Base-by-base conservation (phyloP, 2,113 vertebrate species). In the Bombycilla garrulus region DNA sequence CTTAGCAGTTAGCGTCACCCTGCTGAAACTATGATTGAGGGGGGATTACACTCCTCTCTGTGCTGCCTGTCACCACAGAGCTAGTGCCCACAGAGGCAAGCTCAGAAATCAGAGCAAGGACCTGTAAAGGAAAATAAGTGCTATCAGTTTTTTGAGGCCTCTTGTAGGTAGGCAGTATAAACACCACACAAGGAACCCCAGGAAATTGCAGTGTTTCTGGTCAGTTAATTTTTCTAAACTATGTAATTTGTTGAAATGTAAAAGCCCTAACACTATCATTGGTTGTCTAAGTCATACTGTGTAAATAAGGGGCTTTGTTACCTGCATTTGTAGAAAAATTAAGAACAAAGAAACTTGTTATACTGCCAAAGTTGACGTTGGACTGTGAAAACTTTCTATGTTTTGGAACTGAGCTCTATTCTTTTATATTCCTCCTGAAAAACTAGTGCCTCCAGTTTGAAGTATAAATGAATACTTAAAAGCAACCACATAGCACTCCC, bases 1-100 rank as follows among this genome's bases (percentile, higher is more conserved):
- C 28, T 97, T 96, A 96, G 77, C 83, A 86, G 53, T 45, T 45
- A 87, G 79, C 29, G 4, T 89, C 90, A 87, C 54, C 72, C 93
- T 81, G 79, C 93, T 96, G 90, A 93, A 95, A 62, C 70, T 28
- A 1, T 91, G 85, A 95, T 82, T 95, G 86, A 71, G 64, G 54
- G 71, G 61, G 93, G 86, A 95, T 97, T 97, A 95, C 65, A 7
- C 50, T 93, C 76, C 62, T 57, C 58, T 53, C 53, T 71, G n/a
- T 81, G 73, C 77, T 82, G 91, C 78, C 69, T 81, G 61, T 72
- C 66, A 79, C 45, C 45, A 85, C 45, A 70, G 48, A 77, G n/a
- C 56, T 78, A 88, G 65, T 24, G 85, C 58, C 47, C 51, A 60
- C n/a, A 87, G 70, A 88, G 65, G 35, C 86, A 65, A 92, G 36